These are phyloP conservation scores for Pinna nobilis DNA, from an alignment of 1,140 invertebrate genomes.

Conservation along the genomic window DNA sequence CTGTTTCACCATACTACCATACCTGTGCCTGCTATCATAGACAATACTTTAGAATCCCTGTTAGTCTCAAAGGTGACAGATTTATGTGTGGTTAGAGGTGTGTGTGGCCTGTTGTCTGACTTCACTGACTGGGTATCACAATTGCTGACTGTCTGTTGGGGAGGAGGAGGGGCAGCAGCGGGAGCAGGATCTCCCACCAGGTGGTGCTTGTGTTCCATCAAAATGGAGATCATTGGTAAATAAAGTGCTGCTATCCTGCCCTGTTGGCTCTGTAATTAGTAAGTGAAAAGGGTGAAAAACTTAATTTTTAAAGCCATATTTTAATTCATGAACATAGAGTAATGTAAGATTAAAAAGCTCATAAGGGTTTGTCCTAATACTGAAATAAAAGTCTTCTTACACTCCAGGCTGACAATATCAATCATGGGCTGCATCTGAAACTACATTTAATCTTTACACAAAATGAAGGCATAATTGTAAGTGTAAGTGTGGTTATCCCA, in stretches of 20 bases:
- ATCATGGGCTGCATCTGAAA: too few species aligned
- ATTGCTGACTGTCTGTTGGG: slow-evolving; percentile 25
- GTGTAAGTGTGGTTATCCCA: too few species aligned
- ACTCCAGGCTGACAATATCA: too few species aligned
- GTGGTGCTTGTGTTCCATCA: slow-evolving; percentile 85
- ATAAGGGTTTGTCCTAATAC: too few species aligned
- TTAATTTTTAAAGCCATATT: too few species aligned
- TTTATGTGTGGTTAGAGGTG: slow-evolving; percentile 26
- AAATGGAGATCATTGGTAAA: slow-evolving; percentile 90
- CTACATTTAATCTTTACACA: too few species aligned
- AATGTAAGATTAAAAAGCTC: too few species aligned
- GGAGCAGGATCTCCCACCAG: slow-evolving; percentile 70
- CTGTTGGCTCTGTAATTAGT: slow-evolving; percentile 84
- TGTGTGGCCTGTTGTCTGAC: slow-evolving; percentile 30
- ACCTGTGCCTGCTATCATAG: slow-evolving; percentile 82
- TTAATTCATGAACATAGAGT: too few species aligned
- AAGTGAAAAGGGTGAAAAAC: too few species aligned
- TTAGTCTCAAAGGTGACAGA: slow-evolving; percentile 66
- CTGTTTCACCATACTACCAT: too few species aligned
- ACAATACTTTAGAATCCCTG: slow-evolving; percentile 84
- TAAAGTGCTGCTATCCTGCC: slow-evolving; percentile 92
- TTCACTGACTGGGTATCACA: slow-evolving; percentile 40
- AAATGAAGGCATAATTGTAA: too few species aligned
- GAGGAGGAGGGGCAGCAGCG: slow-evolving; percentile 23
- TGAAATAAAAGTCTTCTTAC: too few species aligned